Evolutionary conservation across 2,113 vertebrate species (phyloP), one percentile per base, ranked within the genome.

Genomic region (Regulus satrapa): DNA sequence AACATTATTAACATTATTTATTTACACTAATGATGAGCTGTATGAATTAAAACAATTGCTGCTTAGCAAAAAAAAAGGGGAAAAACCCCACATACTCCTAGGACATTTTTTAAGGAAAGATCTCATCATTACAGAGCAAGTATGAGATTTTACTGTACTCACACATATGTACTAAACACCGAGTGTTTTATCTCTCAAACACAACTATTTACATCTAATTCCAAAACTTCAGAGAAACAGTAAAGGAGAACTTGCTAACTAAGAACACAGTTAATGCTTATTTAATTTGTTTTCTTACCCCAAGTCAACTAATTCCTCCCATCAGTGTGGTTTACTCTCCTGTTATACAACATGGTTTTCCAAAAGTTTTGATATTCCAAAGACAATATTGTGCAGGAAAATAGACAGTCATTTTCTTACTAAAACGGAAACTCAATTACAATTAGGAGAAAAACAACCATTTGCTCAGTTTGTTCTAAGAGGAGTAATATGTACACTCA

Each of bases 391-490:
- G 16, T 87, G 55, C 64, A 81, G 66, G 46, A 84, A 82, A 73
- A 91, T 2, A 84, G 55, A 7, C 31, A 75, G 41, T 66, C 2
- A 58, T 64, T 76, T 68, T 68, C 76, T 83, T 71, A 90, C 31
- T 71, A 80, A 41, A 84, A 87, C 38, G 32, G 51, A 83, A 95
- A 91, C 7, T 15, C 52, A 55, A 71, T 72, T 74, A 46, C 66
- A 80, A 86, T 51, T 67, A 61, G 71, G 34, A 89, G 78, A 73
- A 85, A 45, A 28, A 3, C 26, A 94, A 86, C 20, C 34, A 89
- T 56, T 95, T 94, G 97, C 98, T 97, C 97, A 97, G 84, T 86
- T 97, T 56, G 96, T 64, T 63, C 92, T 96, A 81, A 96, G 96
- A 20, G 97, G 40, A 46, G 97, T 86, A 84, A 95, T 91, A 18